Evolutionary conservation across 2,113 vertebrate species (phyloP), one percentile per base, ranked within the genome.

Genomic region (Spea bombifrons): DNA sequence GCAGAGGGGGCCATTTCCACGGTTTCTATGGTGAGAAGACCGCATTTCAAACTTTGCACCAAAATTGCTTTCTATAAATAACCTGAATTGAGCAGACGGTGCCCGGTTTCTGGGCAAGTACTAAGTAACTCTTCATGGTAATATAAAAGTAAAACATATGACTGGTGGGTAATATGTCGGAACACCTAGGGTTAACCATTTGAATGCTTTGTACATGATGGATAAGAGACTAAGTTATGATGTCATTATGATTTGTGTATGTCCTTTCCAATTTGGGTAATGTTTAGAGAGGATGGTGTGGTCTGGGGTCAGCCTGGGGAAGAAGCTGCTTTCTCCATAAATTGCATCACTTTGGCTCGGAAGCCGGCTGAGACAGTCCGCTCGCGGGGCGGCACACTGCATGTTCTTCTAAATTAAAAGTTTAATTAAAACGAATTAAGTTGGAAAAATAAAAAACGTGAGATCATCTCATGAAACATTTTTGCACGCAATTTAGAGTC

Each of bases 351-450:
- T 69, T 64, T 78, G 76, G 76, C 76, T 64, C 7, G 7, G 76
- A 44, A 7, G 55, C 5, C n/a, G 59, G 55, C 8, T 46, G 47
- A 71, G 76, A 71, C 68, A 71, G 50, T 78, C 67, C 43, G 55
- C 76, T 16, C 76, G 65, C 64, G 76, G 68, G 48, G 53, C 76
- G n/a, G 47, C 5, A 53, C 57, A 65, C 67, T 44, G 46, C 76
- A 72, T 78, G 76, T 78, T 78, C 59, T 59, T 65, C 76, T 71
- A 78, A 78, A 78, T 78, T 78, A 78, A 78, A 78, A 78, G 68
- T 78, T 78, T 78, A 78, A 78, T 78, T 78, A 78, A 78, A 78
- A 78, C 68, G 68, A 71, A 78, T 78, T 78, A 72, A 65, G 68
- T 66, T 30, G 68, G 68, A 78, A 78, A 78, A 52, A 59, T 30